Evolutionary conservation across 2,888 invertebrate genomes (phyloP).

Genomic region (Nymphalis c-album): DNA sequence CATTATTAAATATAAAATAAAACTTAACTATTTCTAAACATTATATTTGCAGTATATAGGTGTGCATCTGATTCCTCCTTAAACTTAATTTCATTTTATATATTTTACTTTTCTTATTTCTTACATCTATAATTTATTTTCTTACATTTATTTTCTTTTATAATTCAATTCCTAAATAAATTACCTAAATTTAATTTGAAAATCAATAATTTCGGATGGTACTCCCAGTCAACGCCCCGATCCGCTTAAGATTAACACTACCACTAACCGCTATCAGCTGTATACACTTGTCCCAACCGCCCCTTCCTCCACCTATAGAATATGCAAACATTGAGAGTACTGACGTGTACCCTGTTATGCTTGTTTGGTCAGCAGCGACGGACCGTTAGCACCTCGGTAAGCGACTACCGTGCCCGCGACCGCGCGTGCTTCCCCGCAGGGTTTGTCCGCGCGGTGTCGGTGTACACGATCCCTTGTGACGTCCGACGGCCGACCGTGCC

Average conservation of each 20-base stretch:
- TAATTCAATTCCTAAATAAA: slow-evolving; percentile 2
- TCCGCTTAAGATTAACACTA: slow-evolving; percentile 37
- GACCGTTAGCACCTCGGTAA: slow-evolving; percentile 81
- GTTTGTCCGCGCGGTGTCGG: slow-evolving; percentile 68
- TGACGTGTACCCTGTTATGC: slow-evolving; percentile 79
- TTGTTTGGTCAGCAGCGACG: slow-evolving; percentile 81
- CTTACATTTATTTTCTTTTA: slow-evolving; percentile 8
- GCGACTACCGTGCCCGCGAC: slow-evolving; percentile 69
- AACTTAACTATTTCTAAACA: not conserved
- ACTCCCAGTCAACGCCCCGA: slow-evolving; percentile 27
- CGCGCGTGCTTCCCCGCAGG: slow-evolving; percentile 61
- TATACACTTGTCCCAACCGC: slow-evolving; percentile 36
- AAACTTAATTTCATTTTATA: slow-evolving; percentile 9
- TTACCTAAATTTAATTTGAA: slow-evolving; percentile 12
- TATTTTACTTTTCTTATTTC: not conserved
- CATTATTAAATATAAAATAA: not conserved
- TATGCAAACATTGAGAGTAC: slow-evolving; percentile 72
- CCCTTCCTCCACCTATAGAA: slow-evolving; percentile 54
- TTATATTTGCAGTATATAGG: slow-evolving; percentile 12
- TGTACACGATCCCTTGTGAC: slow-evolving; percentile 76
- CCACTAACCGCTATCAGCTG: slow-evolving; percentile 37
- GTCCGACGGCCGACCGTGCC: slow-evolving; percentile 70
- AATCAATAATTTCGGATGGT: slow-evolving; percentile 22
- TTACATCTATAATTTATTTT: slow-evolving; percentile 8
- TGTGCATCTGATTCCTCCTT: slow-evolving; percentile 11